A percentile compares a stretch with the other conserved stretches of the same genome.
These are phyloP conservation scores for Microchrysa polita DNA, from an alignment of 2,888 invertebrate genomes.

Conservation along the genomic window DNA sequence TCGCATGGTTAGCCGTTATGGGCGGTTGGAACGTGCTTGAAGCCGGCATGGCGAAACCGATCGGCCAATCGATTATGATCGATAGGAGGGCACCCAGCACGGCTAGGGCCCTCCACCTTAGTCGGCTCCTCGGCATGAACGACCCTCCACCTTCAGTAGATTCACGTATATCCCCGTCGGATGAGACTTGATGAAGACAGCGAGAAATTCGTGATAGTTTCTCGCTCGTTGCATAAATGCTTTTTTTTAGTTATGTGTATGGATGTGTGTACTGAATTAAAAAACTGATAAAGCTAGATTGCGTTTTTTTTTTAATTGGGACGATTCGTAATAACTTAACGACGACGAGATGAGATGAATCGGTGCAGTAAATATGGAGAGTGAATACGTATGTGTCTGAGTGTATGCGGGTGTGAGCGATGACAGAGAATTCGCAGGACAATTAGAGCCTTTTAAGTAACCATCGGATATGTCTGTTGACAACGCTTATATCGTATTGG, in stretches of 20 bases:
- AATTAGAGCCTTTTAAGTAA: constrained; percentile 45
- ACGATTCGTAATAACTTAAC: too few relatives aligned
- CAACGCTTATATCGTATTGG: constrained; percentile 24
- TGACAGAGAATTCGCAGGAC: not conserved
- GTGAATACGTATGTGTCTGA: too few relatives aligned
- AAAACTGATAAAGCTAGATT: too few relatives aligned
- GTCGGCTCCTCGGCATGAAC: constrained; percentile 63
- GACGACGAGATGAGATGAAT: constrained; percentile 23
- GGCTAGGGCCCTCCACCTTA: constrained; percentile 65
- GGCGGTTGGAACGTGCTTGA: constrained; percentile 36
- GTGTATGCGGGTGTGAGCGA: not conserved
- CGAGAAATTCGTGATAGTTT: not conserved
- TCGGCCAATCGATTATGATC: constrained; percentile 61
- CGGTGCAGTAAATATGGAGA: constrained; percentile 12
- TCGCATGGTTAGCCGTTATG: not conserved
- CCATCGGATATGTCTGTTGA: constrained; percentile 45
- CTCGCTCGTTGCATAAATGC: too few relatives aligned
- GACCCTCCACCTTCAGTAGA: constrained; percentile 51
- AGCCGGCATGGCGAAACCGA: constrained; percentile 61
- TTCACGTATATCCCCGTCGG: constrained; percentile 13
- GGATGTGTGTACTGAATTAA: too few relatives aligned
- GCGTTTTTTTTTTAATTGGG: too few relatives aligned
- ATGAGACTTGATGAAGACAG: not conserved
- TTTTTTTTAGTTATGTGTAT: too few relatives aligned
- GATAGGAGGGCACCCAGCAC: constrained; percentile 65